Evolutionary conservation across 1,140 invertebrate genomes (phyloP), one percentile per base, ranked within the genome.

Genomic region (Thaumatotibia leucotreta): DNA sequence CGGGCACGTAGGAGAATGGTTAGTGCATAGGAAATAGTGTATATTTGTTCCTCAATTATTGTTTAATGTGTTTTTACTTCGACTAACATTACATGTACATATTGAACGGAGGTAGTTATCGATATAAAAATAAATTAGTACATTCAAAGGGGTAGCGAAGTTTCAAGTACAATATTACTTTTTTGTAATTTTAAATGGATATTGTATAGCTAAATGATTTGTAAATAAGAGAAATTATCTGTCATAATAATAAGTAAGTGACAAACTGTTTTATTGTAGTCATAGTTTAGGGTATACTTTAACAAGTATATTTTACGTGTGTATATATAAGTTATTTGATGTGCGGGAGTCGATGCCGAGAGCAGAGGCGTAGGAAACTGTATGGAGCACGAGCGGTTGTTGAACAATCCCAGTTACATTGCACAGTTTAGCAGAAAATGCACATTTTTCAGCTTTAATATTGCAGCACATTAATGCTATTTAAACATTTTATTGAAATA

Each of bases 171-270:
- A 90, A 89, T 89, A 82, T 88, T 89, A 88, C 86, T 84, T 88
- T 86, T 83, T 84, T 79, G 72, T 84, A 83, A 82, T 85, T 86
- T 80, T 85, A 84, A 35, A 82, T 75, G 71, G 82, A 83, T 87
- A 86, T 84, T 90, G 88, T 90, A 90, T 88, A 90, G 85, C 74
- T 69, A 83, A 62, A 62, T 65, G 27, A 88, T 79, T 82, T 88
- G 88, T 90, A 90, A 81, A 90, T 90, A 90, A 90, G 88, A 90
- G 83, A 73, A 84, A 89, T 82, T 88, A 90, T 87, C 78, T 89
- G 86, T 89, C 86, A 89, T 88, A 86, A 90, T 90, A 88, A 87
- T 83, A 75, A 81, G 76, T 88, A 86, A 86, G 84, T 80, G 84
- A 88, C 80, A 89, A 89, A 88, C 88, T 82, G 84, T 88, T 89